These are phyloP conservation scores for Poeciliopsis occidentalis DNA, from an alignment of 2,113 vertebrate genomes.

Conservation along the genomic window DNA sequence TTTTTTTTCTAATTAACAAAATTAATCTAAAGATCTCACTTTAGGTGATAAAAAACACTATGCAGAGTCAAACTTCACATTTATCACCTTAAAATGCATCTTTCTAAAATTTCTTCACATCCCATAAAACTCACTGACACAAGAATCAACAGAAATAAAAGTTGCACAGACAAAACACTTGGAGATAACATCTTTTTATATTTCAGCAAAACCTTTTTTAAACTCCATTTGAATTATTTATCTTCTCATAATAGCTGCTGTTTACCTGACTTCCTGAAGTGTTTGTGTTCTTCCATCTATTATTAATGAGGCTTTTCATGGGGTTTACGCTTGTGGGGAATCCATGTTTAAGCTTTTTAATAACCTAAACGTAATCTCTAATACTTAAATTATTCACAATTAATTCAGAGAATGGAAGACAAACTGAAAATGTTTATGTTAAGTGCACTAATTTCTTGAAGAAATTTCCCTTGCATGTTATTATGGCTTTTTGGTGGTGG, in stretches of 20 bases:
- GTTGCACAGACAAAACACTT: conserved; percentile 12
- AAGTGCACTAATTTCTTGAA: not conserved
- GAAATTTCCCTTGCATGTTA: not conserved
- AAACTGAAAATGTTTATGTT: not conserved
- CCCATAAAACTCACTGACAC: not conserved
- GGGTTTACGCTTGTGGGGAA: conserved; percentile 10
- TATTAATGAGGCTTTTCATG: conserved; percentile 41
- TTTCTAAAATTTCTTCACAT: not conserved
- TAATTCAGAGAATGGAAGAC: not conserved
- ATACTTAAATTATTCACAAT: not conserved
- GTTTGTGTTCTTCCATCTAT: conserved; percentile 40
- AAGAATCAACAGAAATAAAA: conserved; percentile 1
- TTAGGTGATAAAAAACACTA: too few species aligned
- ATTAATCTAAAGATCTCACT: too few species aligned
- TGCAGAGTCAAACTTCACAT: too few species aligned
- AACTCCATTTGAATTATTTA: conserved; percentile 42
- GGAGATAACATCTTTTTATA: not conserved
- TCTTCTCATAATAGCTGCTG: conserved; percentile 33
- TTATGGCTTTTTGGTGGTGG: not conserved
- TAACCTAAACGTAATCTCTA: not conserved
- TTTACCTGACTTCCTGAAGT: conserved; percentile 50
- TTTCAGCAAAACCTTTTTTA: conserved; percentile 38
- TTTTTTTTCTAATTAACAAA: too few species aligned
- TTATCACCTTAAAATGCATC: not conserved
- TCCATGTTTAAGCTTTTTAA: not conserved